Conservation (phyloP, 1,140 invertebrate genomes). For the Drosophila tropicalis region DNA sequence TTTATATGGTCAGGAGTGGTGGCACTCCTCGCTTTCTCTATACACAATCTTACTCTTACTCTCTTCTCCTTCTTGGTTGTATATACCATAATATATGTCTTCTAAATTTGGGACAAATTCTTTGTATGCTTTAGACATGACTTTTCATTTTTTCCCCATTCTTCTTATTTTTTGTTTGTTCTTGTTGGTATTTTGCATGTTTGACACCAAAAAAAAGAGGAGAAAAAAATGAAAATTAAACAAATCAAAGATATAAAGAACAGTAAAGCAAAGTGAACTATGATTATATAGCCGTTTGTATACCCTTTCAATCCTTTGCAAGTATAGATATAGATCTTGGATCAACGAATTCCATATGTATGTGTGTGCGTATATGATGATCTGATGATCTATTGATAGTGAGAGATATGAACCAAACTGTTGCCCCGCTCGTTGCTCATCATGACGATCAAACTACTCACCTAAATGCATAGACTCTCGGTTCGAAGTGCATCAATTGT, state of each 20-base stretch:
- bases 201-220: slow-evolving; percentile 35
- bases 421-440: no score
- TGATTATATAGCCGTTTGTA: neutral
- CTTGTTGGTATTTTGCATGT: slow-evolving; percentile 43
- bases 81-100: neutral
- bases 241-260: slow-evolving; percentile 43
- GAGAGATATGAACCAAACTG: no score
- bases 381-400: no score
- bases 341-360: no score
- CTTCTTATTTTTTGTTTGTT: neutral
- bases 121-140: slow-evolving; percentile 26
- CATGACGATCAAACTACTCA: no score
- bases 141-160: slow-evolving; percentile 20
- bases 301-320: neutral
- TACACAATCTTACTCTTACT: neutral
- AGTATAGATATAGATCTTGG: no score
- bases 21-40: neutral
- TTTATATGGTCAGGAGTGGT: neutral
- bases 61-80: neutral
- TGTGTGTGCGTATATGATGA: no score
- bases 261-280: neutral
- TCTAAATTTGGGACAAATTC: slow-evolving; percentile 30
- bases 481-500: neutral
- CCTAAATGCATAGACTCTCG: neutral
- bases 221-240: slow-evolving; percentile 64